Evolutionary conservation across 2,888 invertebrate species (phyloP).

Genomic region (Tanypteryx hageni): DNA sequence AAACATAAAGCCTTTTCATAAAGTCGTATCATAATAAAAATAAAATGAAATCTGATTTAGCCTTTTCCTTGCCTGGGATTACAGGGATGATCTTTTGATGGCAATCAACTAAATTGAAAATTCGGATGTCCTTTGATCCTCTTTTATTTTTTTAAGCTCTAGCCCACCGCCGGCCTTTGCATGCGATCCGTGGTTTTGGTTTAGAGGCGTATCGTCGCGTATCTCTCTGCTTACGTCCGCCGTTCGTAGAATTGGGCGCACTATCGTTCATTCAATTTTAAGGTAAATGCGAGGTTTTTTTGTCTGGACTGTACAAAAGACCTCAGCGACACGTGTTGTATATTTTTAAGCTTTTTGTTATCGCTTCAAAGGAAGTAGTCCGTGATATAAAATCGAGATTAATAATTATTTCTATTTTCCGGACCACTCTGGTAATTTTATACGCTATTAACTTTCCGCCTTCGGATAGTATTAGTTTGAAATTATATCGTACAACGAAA

Average conservation of each 20-base stretch:
- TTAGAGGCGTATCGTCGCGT: background rate
- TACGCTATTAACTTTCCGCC: no score
- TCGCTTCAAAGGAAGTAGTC: no score
- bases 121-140: background rate
- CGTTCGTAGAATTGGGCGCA: background rate
- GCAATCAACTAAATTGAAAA: slow-evolving; percentile 28
- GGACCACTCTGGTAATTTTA: no score
- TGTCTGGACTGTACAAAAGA: background rate
- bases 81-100: background rate
- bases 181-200: background rate
- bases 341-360: no score
- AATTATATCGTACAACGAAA: no score
- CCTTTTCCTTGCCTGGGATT: no score
- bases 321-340: background rate
- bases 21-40: no score
- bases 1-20: no score
- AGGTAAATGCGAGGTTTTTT: background rate
- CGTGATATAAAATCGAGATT: no score
- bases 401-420: no score
- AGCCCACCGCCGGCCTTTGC: background rate
- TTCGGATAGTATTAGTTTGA: no score
- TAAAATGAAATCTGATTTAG: no score
- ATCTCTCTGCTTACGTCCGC: background rate
- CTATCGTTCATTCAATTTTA: background rate
- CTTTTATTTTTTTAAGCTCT: background rate